Evolutionary conservation across 2,888 invertebrate genomes (phyloP).

Genomic region (Coelogynopora nodosa): DNA sequence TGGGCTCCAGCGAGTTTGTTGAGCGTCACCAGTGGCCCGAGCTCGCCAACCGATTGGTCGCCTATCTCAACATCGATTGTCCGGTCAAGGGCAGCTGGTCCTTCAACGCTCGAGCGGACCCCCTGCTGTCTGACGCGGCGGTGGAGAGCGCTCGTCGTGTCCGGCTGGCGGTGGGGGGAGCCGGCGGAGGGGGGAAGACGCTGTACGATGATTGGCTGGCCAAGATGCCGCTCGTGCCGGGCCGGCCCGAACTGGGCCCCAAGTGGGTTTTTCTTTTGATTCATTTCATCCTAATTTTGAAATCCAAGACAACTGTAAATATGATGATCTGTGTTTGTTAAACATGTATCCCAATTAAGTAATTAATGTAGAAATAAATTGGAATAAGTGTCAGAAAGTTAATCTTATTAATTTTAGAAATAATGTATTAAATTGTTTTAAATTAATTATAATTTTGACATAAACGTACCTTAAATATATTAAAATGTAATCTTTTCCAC

Average conservation of each 20-base stretch:
- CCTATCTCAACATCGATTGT: conserved; percentile 62
- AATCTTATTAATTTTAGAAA: too few species aligned
- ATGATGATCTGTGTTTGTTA: too few species aligned
- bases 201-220: conserved; percentile 45
- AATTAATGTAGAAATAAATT: too few species aligned
- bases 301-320: too few species aligned
- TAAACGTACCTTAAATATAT: too few species aligned
- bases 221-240: conserved; percentile 36
- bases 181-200: not conserved
- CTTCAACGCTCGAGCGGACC: conserved; percentile 29
- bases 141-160: not conserved
- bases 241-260: conserved; percentile 16
- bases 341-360: too few species aligned
- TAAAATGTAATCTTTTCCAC: too few species aligned
- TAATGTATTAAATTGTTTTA: too few species aligned
- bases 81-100: conserved; percentile 41
- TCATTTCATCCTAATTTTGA: too few species aligned
- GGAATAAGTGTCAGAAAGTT: too few species aligned
- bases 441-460: too few species aligned
- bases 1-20: conserved; percentile 47
- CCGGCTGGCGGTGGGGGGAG: not conserved
- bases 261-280: too few species aligned
- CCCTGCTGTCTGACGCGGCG: conserved; percentile 26
- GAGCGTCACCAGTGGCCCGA: conserved; percentile 50
- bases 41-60: conserved; percentile 59